Conservation (phyloP, 2,888 invertebrate species). For the Agrypnus murinus region DNA sequence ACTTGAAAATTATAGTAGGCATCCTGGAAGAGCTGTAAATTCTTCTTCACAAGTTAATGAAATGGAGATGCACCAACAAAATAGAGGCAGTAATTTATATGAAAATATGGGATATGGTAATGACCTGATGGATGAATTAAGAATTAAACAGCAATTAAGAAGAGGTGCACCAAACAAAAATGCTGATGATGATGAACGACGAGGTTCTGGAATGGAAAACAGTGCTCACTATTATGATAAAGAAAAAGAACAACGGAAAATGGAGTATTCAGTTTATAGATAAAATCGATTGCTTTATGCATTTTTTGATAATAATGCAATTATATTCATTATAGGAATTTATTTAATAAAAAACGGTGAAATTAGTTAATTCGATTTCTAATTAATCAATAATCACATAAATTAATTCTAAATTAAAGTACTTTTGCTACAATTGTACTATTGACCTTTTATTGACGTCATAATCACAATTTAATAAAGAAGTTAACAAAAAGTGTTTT, state of each 20-base stretch:
- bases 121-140: constrained; percentile 17
- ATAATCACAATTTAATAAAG: too few species aligned
- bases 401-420: too few species aligned
- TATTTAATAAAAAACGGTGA: too few species aligned
- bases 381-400: too few species aligned
- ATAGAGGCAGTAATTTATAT: background rate
- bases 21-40: background rate
- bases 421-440: too few species aligned
- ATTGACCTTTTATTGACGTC: too few species aligned
- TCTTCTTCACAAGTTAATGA: background rate
- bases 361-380: too few species aligned
- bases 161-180: background rate
- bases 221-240: background rate
- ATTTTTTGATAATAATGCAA: too few species aligned
- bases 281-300: too few species aligned
- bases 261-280: constrained; percentile 16
- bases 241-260: background rate
- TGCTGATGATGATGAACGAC: too few species aligned
- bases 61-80: background rate
- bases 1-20: background rate
- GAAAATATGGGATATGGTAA: constrained; percentile 1
- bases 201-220: background rate
- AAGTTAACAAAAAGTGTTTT: too few species aligned
- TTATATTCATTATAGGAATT: too few species aligned
- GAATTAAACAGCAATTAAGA: background rate